These are phyloP conservation scores for Drosophila fuyamai DNA, from an alignment of 1,140 invertebrate genomes.

Conservation along the genomic window DNA sequence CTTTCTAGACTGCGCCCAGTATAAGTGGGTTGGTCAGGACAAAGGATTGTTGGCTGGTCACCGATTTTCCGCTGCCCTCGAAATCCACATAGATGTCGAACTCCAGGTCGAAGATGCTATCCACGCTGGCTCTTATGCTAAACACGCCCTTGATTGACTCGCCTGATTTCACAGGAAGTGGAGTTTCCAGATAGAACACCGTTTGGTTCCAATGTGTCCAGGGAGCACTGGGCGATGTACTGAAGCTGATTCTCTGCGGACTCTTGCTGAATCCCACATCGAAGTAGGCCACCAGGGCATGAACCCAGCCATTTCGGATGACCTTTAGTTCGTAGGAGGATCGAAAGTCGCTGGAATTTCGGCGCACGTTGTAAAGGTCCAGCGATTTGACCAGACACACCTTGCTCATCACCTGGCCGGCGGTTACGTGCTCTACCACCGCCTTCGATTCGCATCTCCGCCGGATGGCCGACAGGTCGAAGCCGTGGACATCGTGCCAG, in stretches of 20 bases:
- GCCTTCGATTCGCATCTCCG: conserved; percentile 13
- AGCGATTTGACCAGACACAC: conserved; percentile 40
- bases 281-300: conserved; percentile 53
- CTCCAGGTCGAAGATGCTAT: conserved; percentile 33
- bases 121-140: conserved; percentile 12
- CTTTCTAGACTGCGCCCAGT: background rate
- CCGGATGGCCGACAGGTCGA: conserved; percentile 26
- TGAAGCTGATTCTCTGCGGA: conserved; percentile 40
- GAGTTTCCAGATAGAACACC: conserved; percentile 47
- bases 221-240: conserved; percentile 46
- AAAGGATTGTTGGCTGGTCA: conserved; percentile 19
- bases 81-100: conserved; percentile 39
- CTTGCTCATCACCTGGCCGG: conserved; percentile 90
- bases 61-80: conserved; percentile 22
- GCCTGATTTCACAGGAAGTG: conserved; percentile 24
- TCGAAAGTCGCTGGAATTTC: conserved; percentile 21
- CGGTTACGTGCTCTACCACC: conserved; percentile 97
- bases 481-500: conserved; percentile 44
- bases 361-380: conserved; percentile 36
- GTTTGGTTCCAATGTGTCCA: conserved; percentile 64
- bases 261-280: conserved; percentile 58
- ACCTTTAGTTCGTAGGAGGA: conserved; percentile 53
- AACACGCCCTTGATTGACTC: conserved; percentile 41
- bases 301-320: conserved; percentile 31
- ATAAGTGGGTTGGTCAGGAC: conserved; percentile 12